Percentiles rank a stretch among this genome's conserved stretches.
phyloP scores from a whole-genome alignment of 2,797 vertebrate genomes.

The Hoplostethus atlanticus region DNA sequence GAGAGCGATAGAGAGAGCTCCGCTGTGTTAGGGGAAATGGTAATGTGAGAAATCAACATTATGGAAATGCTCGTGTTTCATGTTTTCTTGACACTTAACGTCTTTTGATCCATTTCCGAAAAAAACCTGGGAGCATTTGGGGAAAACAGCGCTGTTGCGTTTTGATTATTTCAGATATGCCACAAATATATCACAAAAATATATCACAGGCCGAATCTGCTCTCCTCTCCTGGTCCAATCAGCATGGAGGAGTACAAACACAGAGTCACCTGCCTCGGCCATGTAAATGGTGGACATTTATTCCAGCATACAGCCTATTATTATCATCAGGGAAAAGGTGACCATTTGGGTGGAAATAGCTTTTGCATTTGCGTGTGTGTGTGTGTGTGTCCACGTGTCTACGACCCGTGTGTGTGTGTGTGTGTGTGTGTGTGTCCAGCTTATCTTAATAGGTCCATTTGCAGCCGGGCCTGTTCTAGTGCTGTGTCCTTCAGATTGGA shows the following conservation, averaged over 20 bases:
- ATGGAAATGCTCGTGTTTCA: slow-evolving; percentile 34
- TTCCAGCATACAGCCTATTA: slow-evolving; percentile 48
- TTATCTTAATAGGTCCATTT: slow-evolving; percentile 83
- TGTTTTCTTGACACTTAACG: slow-evolving; percentile 49
- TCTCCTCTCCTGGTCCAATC: slow-evolving; percentile 8
- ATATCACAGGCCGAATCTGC: slow-evolving; percentile 1
- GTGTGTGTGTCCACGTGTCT: slow-evolving; percentile 14
- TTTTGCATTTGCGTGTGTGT: slow-evolving; percentile 21
- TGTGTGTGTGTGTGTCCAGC: slow-evolving; percentile 35
- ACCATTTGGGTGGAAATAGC: slow-evolving; percentile 57
- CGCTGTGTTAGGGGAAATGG: slow-evolving; percentile 21
- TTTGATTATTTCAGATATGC: slow-evolving; percentile 38
- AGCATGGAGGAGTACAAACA: slow-evolving; percentile 7
- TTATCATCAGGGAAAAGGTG: slow-evolving; percentile 70
- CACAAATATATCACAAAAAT: slow-evolving; percentile 23
- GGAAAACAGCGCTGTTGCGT: slow-evolving; percentile 36
- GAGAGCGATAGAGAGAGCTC: slow-evolving; percentile 34
- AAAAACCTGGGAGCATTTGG: slow-evolving; percentile 19
- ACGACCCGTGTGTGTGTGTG: slow-evolving; percentile 6
- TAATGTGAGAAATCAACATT: slow-evolving; percentile 59
- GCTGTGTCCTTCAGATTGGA: slow-evolving; percentile 82
- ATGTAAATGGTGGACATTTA: slow-evolving; percentile 44
- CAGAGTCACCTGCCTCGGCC: no score
- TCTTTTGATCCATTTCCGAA: slow-evolving; percentile 56
- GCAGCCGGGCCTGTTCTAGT: slow-evolving; percentile 78